Evolutionary conservation across 2,888 invertebrate genomes (phyloP).

Genomic region (Caenorhabditis macrosperma): DNA sequence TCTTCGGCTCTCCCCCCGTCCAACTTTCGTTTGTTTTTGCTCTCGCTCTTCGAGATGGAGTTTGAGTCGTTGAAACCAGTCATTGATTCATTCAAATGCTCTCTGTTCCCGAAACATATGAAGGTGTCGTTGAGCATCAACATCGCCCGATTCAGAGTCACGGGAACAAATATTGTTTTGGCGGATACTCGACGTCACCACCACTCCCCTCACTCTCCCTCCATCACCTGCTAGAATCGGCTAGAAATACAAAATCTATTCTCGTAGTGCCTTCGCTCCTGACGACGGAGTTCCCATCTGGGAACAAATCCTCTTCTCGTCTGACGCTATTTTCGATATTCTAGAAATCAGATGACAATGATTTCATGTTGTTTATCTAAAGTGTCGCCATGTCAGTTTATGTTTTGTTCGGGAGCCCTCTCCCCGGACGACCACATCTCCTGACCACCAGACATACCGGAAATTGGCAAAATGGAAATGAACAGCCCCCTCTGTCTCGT

Average conservation of each 20-base stretch:
- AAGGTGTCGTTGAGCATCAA: too few relatives aligned
- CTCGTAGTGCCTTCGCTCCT: not conserved
- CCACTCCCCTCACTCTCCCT: not conserved
- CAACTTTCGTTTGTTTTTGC: not conserved
- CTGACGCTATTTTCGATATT: too few relatives aligned
- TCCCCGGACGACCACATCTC: too few relatives aligned
- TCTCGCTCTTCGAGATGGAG: not conserved
- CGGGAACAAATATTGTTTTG: not conserved
- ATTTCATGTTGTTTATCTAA: too few relatives aligned
- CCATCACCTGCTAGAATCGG: not conserved
- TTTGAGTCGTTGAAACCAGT: not conserved
- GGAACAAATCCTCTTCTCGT: too few relatives aligned
- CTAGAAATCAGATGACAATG: too few relatives aligned
- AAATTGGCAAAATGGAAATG: constrained; percentile 1
- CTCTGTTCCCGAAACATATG: too few relatives aligned
- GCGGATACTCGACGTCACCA: not conserved
- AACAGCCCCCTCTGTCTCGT: not conserved
- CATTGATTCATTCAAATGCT: not conserved
- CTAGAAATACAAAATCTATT: not conserved
- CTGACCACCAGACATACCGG: not conserved
- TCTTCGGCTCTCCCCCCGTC: constrained; percentile 8
- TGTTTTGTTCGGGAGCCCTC: too few relatives aligned
- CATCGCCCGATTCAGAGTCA: too few relatives aligned
- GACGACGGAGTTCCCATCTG: too few relatives aligned
- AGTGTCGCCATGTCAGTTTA: too few relatives aligned